A percentile compares a stretch with the other conserved stretches of the same genome.
phyloP scores from a whole-genome alignment of 2,113 vertebrate species.

The Pelvicachromis taeniatus region DNA sequence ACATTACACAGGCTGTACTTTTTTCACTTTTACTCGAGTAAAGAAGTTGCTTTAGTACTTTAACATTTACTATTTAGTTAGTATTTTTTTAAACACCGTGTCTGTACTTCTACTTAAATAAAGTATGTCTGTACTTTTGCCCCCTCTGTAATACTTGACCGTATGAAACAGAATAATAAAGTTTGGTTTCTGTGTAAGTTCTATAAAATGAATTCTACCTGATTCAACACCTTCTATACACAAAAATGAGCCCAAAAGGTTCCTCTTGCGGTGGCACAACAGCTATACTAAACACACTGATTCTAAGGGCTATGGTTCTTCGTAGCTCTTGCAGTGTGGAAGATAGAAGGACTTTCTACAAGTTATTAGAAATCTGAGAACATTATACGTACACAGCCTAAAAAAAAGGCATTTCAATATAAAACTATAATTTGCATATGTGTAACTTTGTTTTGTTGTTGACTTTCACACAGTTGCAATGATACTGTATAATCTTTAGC shows the following conservation, averaged over 20 bases:
- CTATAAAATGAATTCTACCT: neutral
- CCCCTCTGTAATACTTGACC: neutral
- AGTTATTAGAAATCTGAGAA: neutral
- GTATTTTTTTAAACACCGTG: neutral
- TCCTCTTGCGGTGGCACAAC: neutral
- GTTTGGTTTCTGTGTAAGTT: neutral
- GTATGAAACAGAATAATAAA: neutral
- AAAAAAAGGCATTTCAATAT: neutral
- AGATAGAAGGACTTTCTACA: neutral
- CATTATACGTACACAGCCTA: neutral
- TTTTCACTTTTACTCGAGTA: neutral
- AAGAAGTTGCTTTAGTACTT: neutral
- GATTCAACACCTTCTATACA: neutral
- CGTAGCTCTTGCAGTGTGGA: fast-evolving
- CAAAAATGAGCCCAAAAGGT: neutral
- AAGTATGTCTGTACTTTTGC: neutral
- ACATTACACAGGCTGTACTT: neutral
- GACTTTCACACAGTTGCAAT: neutral
- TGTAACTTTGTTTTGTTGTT: neutral
- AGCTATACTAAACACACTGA: neutral
- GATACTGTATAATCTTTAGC: neutral
- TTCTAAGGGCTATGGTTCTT: neutral
- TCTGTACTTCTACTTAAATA: neutral
- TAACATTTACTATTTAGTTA: too few relatives aligned
- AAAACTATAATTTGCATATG: neutral